Evolutionary conservation across 2,888 invertebrate genomes (phyloP).

Genomic region (Melangyna quadrimaculata): DNA sequence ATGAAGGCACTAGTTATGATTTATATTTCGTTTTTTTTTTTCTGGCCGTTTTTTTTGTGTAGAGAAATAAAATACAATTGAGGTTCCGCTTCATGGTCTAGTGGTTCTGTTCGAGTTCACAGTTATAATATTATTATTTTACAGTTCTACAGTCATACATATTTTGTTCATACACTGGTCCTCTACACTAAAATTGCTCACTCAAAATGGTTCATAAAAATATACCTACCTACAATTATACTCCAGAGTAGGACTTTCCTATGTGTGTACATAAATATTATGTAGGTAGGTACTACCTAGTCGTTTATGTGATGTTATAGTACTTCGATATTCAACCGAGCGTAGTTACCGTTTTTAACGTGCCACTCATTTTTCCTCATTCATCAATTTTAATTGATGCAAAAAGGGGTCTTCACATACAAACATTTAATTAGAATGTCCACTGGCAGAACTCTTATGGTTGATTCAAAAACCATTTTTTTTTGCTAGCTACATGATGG

Average conservation of each 20-base stretch:
- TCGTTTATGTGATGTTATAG: background rate
- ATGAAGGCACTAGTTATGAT: background rate
- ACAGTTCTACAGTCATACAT: conserved; percentile 19
- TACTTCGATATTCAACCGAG: conserved; percentile 21
- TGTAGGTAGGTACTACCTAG: too few relatives aligned
- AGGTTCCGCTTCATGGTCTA: conserved; percentile 28
- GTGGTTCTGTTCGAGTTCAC: background rate
- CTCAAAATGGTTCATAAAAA: conserved; percentile 51
- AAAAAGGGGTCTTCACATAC: conserved; percentile 65
- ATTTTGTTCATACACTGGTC: conserved; percentile 17
- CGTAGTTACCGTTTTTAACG: conserved; percentile 33
- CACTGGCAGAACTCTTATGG: conserved; percentile 62
- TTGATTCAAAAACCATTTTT: conserved; percentile 54
- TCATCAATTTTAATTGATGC: conserved; percentile 70
- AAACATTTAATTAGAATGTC: conserved; percentile 71
- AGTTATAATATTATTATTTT: conserved; percentile 29
- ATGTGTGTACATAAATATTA: background rate
- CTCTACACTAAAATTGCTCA: conserved; percentile 39
- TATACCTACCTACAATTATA: background rate
- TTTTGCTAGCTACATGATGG: background rate
- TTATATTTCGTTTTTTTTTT: conserved; percentile 4
- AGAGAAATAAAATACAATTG: conserved; percentile 5
- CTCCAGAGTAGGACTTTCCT: background rate
- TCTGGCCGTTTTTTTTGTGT: background rate
- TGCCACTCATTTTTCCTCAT: conserved; percentile 50